A percentile compares a stretch with the other conserved stretches of the same genome.
These are phyloP conservation scores for Pyrochroa serraticornis DNA, from an alignment of 2,888 invertebrate genomes.

Conservation along the genomic window DNA sequence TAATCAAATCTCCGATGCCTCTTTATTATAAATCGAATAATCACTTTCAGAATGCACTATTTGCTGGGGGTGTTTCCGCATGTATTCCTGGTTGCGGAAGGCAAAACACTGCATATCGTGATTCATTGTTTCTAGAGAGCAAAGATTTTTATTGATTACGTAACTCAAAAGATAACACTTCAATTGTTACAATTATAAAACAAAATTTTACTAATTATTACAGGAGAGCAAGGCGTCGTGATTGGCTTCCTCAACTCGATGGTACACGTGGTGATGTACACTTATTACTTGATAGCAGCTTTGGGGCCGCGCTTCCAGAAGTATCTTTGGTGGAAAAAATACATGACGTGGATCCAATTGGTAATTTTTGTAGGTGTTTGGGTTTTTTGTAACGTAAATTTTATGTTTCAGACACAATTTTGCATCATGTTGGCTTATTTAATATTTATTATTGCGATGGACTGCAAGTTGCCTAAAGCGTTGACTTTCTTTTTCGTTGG, in stretches of 20 bases:
- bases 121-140: too few relatives aligned
- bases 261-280: constrained; percentile 91
- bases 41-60: too few relatives aligned
- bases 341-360: constrained; percentile 86
- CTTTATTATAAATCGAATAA: too few relatives aligned
- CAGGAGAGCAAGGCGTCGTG: constrained; percentile 87
- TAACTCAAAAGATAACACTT: too few relatives aligned
- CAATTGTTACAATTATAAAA: background rate
- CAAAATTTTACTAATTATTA: constrained; percentile 41
- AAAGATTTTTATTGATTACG: too few relatives aligned
- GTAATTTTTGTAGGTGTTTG: constrained; percentile 55
- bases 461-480: constrained; percentile 74
- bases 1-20: background rate
- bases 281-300: constrained; percentile 86
- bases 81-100: too few relatives aligned
- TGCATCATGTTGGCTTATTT: constrained; percentile 76
- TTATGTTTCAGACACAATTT: constrained; percentile 71
- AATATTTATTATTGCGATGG: constrained; percentile 66
- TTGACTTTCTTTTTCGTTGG: constrained; percentile 70
- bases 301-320: constrained; percentile 88
- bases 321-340: constrained; percentile 94
- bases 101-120: too few relatives aligned
- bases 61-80: too few relatives aligned
- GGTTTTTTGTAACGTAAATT: constrained; percentile 2
- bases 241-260: constrained; percentile 87